These are phyloP conservation scores for Hemibates koningsi DNA, from an alignment of 2,113 vertebrate species.

Conservation along the genomic window DNA sequence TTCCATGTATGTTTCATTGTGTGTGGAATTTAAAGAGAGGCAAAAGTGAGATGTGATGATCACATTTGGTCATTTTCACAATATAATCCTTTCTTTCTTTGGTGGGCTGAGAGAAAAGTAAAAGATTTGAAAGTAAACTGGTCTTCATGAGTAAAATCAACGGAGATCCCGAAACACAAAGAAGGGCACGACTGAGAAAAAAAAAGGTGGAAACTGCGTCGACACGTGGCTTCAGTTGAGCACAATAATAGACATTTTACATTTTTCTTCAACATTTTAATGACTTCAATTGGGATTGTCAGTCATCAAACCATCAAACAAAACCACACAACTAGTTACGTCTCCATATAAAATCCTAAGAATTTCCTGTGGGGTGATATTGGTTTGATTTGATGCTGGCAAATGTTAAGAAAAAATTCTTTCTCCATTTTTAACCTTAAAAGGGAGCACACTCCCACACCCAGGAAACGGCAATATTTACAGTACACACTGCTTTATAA, in stretches of 20 bases:
- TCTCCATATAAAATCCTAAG: background rate
- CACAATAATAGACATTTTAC: background rate
- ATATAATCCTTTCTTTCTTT: background rate
- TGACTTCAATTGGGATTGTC: background rate
- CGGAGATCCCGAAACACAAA: background rate
- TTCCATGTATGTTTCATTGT: background rate
- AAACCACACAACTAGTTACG: background rate
- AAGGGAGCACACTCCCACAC: background rate
- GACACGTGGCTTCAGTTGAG: background rate
- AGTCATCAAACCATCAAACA: background rate
- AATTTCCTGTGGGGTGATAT: background rate
- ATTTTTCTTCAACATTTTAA: background rate
- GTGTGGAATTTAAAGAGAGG: background rate
- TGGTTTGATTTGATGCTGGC: background rate
- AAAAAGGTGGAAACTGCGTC: background rate
- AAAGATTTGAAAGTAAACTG: background rate
- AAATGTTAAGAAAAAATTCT: background rate
- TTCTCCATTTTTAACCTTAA: slow-evolving; percentile 1
- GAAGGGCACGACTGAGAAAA: background rate
- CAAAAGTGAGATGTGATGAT: background rate
- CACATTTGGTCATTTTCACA: background rate
- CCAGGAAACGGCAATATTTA: slow-evolving; percentile 27
- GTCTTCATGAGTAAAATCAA: background rate
- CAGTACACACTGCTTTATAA: slow-evolving; percentile 15
- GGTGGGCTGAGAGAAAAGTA: background rate